Evolutionary conservation across 1,140 invertebrate species (phyloP).

Genomic region (Homalodisca vitripennis): DNA sequence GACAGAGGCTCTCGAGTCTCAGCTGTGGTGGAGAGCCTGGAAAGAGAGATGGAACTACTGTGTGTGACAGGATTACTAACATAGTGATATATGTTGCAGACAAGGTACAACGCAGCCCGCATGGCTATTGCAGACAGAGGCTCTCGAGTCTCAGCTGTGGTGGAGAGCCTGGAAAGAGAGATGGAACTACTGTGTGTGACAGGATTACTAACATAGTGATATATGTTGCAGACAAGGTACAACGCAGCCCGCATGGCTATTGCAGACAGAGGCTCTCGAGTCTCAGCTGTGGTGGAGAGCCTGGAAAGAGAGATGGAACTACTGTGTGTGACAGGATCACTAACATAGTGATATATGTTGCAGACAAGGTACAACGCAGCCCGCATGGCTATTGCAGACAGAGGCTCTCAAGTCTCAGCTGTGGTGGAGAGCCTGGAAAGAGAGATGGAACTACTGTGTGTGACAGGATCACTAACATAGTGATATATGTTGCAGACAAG

Average conservation of each 20-base stretch:
- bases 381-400: slow-evolving; percentile 78
- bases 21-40: slow-evolving; percentile 86
- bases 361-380: slow-evolving; percentile 86
- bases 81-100: too few relatives aligned
- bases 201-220: too few relatives aligned
- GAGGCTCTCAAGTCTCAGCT: slow-evolving; percentile 78
- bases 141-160: slow-evolving; percentile 79
- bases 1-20: slow-evolving; percentile 82
- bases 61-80: too few relatives aligned
- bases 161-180: slow-evolving; percentile 88
- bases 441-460: slow-evolving; percentile 91
- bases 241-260: slow-evolving; percentile 79
- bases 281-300: slow-evolving; percentile 83
- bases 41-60: slow-evolving; percentile 91
- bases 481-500: too few relatives aligned
- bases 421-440: slow-evolving; percentile 88
- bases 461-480: too few relatives aligned
- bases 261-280: slow-evolving; percentile 77
- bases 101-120: too few relatives aligned
- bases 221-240: too few relatives aligned
- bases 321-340: too few relatives aligned
- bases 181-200: slow-evolving; percentile 94
- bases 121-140: slow-evolving; percentile 79
- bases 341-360: too few relatives aligned
- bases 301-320: slow-evolving; percentile 93